These are phyloP conservation scores for Elegia similella DNA, from an alignment of 2,888 invertebrate species.

Conservation along the genomic window DNA sequence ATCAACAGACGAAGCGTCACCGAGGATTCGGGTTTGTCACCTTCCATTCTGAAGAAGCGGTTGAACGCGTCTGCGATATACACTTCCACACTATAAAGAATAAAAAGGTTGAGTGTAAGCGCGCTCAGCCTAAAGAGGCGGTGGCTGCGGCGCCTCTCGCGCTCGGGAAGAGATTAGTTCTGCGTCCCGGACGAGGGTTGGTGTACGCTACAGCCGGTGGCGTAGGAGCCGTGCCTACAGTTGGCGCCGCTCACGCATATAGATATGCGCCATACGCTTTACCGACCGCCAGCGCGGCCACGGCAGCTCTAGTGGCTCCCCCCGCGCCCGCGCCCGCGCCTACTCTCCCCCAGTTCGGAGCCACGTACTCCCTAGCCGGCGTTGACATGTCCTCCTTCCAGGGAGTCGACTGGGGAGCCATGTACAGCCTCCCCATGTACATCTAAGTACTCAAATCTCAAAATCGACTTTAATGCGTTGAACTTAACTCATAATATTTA, in stretches of 20 bases:
- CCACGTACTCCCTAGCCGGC: slow-evolving; percentile 91
- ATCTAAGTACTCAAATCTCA: slow-evolving; percentile 76
- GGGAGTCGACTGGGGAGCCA: slow-evolving; percentile 94
- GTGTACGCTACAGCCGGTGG: slow-evolving; percentile 83
- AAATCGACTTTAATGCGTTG: too few relatives aligned
- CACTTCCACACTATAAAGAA: slow-evolving; percentile 96
- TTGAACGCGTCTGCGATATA: slow-evolving; percentile 95
- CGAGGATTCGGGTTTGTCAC: slow-evolving; percentile 96
- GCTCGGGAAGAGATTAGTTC: slow-evolving; percentile 87
- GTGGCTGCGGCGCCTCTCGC: slow-evolving; percentile 86
- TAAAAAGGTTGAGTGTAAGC: slow-evolving; percentile 94
- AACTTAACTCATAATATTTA: too few relatives aligned
- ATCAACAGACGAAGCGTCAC: slow-evolving; percentile 95
- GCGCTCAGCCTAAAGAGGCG: slow-evolving; percentile 95
- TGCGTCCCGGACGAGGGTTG: slow-evolving; percentile 85
- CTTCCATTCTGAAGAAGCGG: slow-evolving; percentile 94
- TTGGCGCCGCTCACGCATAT: slow-evolving; percentile 67
- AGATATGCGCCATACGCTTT: slow-evolving; percentile 79
- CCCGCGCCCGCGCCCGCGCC: slow-evolving; percentile 81
- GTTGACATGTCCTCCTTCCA: slow-evolving; percentile 96
- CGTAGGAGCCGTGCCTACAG: slow-evolving; percentile 33
- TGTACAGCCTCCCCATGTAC: slow-evolving; percentile 97
- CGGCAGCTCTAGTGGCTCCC: slow-evolving; percentile 70
- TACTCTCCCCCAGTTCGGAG: slow-evolving; percentile 83
- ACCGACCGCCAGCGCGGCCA: slow-evolving; percentile 52